Percentiles rank a stretch among this genome's conserved stretches.
These are phyloP conservation scores for Heliconius nattereri DNA, from an alignment of 1,140 invertebrate species.

Conservation along the genomic window DNA sequence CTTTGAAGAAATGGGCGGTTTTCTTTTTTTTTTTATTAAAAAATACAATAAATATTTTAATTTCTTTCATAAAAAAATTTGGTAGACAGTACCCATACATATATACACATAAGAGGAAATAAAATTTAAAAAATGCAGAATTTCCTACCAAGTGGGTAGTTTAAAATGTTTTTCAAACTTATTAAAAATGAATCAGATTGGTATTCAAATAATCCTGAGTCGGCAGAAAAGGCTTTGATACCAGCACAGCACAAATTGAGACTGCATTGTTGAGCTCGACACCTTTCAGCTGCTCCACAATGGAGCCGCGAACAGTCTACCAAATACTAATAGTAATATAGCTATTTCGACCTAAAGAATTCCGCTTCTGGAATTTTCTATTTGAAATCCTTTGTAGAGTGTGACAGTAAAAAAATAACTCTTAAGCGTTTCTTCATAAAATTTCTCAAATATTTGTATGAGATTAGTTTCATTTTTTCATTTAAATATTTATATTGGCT, in stretches of 20 bases:
- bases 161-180: neutral
- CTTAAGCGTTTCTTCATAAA: neutral
- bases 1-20: too few relatives aligned
- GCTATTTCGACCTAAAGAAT: constrained; percentile 22
- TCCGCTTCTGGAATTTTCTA: constrained; percentile 22
- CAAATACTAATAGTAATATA: constrained; percentile 27
- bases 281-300: constrained; percentile 35
- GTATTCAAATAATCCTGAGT: constrained; percentile 40
- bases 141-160: too few relatives aligned
- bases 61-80: too few relatives aligned
- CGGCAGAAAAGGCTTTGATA: constrained; percentile 42
- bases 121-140: too few relatives aligned
- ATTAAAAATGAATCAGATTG: neutral
- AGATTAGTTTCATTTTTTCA: neutral
- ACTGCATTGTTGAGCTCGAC: constrained; percentile 41
- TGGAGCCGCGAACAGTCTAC: constrained; percentile 25
- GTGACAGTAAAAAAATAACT: constrained; percentile 1
- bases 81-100: too few relatives aligned
- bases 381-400: constrained; percentile 16
- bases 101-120: too few relatives aligned
- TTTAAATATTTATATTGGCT: too few relatives aligned
- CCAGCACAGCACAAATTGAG: constrained; percentile 36
- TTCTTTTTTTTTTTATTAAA: too few relatives aligned
- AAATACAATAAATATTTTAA: too few relatives aligned
- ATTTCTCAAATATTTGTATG: too few relatives aligned